phyloP scores from a whole-genome alignment of 2,888 invertebrate species.

The Aphidius colemani region DNA sequence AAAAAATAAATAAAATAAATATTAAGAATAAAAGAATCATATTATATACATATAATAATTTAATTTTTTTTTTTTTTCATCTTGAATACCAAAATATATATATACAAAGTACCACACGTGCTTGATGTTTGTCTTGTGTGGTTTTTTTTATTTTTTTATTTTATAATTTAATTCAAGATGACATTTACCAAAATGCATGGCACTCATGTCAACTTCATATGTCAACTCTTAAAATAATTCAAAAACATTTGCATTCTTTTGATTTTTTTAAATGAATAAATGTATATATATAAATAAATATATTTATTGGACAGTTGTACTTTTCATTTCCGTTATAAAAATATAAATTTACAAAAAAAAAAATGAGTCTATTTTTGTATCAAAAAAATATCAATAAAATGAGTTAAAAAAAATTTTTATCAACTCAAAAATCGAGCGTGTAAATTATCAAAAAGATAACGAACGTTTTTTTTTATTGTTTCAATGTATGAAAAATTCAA shows the following conservation, averaged over 20 bases:
- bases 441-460: no score
- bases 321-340: slow-evolving; percentile 42
- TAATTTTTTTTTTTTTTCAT: slow-evolving; percentile 8
- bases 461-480: no score
- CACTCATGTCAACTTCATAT: slow-evolving; percentile 6
- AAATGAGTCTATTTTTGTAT: neutral
- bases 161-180: slow-evolving; percentile 19
- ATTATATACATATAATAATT: no score
- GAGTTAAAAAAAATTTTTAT: neutral
- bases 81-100: slow-evolving; percentile 10
- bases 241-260: neutral
- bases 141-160: neutral
- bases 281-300: no score
- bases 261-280: neutral
- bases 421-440: neutral
- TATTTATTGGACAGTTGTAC: no score
- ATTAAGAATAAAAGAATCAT: no score
- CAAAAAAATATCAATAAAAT: neutral
- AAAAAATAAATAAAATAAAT: slow-evolving; percentile 3
- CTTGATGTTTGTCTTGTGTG: slow-evolving; percentile 6
- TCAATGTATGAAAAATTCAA: no score
- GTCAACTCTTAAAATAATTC: slow-evolving; percentile 20
- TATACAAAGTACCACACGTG: slow-evolving; percentile 25
- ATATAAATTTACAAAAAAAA: slow-evolving; percentile 30
- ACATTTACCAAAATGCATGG: slow-evolving; percentile 5